Conservation (phyloP, 2,113 vertebrate species). For the Puffinus mauretanicus region DNA sequence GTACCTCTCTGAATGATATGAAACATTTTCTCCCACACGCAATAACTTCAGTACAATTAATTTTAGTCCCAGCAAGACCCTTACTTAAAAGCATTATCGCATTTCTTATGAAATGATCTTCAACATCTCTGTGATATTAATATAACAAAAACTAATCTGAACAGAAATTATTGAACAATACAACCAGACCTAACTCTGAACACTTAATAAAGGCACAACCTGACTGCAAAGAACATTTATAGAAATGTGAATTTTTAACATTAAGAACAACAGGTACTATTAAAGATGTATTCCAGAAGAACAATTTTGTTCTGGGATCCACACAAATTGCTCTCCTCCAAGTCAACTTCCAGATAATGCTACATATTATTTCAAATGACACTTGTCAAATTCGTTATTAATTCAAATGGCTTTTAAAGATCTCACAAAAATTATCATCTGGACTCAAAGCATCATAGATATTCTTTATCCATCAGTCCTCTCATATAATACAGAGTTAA, state of each 20-base stretch:
- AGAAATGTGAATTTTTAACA: neutral
- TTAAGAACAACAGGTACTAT: neutral
- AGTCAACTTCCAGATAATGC: neutral
- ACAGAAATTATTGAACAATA: neutral
- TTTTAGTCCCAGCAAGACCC: neutral
- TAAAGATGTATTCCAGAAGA: neutral
- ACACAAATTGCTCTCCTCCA: neutral
- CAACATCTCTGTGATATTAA: neutral
- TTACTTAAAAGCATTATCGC: neutral
- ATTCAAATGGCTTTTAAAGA: neutral
- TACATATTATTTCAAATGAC: neutral
- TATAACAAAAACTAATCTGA: neutral
- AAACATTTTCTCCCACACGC: neutral
- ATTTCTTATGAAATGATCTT: slow-evolving; percentile 12
- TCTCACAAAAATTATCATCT: neutral
- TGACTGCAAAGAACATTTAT: neutral
- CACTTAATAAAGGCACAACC: neutral
- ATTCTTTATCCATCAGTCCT: neutral
- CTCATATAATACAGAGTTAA: neutral
- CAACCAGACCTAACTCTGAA: neutral
- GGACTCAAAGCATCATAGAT: neutral
- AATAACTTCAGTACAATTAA: slow-evolving; percentile 4
- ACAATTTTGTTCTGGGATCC: neutral
- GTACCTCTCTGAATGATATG: neutral
- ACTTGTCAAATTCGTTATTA: neutral